Evolutionary conservation across 2,113 vertebrate genomes (phyloP).

Genomic region (Delphinus delphis): DNA sequence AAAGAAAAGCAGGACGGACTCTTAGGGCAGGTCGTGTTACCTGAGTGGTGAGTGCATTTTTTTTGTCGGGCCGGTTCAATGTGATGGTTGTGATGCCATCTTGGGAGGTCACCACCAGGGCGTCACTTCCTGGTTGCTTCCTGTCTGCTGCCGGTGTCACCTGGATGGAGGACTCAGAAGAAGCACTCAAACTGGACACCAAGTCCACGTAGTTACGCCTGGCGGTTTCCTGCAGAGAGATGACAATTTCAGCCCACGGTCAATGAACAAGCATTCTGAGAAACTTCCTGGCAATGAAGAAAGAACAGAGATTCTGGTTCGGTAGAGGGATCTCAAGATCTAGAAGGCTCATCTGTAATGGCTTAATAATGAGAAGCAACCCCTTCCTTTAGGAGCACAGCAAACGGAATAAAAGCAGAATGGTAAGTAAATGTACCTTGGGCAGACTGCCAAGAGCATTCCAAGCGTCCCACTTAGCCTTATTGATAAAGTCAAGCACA

Average conservation of each 20-base stretch:
- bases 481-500: constrained; percentile 93
- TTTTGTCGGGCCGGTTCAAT: constrained; percentile 92
- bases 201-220: constrained; percentile 90
- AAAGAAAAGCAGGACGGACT: not conserved
- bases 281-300: not conserved
- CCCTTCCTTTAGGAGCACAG: not conserved
- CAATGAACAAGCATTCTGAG: not conserved
- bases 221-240: constrained; percentile 87
- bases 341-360: fast-evolving
- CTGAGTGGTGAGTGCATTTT: constrained; percentile 91
- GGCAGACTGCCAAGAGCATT: constrained; percentile 88
- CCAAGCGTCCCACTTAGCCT: constrained; percentile 96
- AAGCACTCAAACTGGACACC: constrained; percentile 84
- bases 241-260: not conserved
- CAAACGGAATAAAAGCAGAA: not conserved
- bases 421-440: constrained; percentile 82
- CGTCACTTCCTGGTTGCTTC: constrained; percentile 76
- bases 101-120: constrained; percentile 86
- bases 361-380: not conserved
- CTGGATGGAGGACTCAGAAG: constrained; percentile 77
- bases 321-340: not conserved
- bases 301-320: not conserved
- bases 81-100: constrained; percentile 92
- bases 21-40: constrained; percentile 72
- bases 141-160: constrained; percentile 65